These are phyloP conservation scores for Sterrhoptilus dennistouni DNA, from an alignment of 2,113 vertebrate genomes.

Conservation along the genomic window DNA sequence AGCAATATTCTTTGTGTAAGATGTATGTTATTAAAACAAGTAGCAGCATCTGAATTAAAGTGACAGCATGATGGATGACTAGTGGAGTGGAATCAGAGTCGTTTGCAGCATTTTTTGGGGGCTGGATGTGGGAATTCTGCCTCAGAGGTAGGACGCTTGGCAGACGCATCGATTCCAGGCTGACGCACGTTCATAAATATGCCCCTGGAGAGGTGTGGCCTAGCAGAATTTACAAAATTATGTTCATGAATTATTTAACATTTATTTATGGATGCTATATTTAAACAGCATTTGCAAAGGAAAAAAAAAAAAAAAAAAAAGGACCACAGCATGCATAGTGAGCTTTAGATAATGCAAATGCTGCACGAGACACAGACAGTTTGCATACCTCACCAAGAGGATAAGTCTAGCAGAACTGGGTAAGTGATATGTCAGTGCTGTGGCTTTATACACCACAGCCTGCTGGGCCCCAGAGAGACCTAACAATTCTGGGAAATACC, in stretches of 20 bases:
- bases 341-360: constrained; percentile 78
- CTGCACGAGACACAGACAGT: constrained; percentile 37
- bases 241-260: constrained; percentile 94
- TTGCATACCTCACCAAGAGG: constrained; percentile 43
- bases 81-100: constrained; percentile 79
- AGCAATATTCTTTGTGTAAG: constrained; percentile 88
- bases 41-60: constrained; percentile 95
- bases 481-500: constrained; percentile 31
- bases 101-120: constrained; percentile 74
- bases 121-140: constrained; percentile 83
- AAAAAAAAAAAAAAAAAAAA: neutral
- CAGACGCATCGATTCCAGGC: constrained; percentile 86
- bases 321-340: constrained; percentile 59
- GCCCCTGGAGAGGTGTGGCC: constrained; percentile 87
- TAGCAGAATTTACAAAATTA: constrained; percentile 85
- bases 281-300: constrained; percentile 77
- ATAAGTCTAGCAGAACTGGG: constrained; percentile 51
- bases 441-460: neutral
- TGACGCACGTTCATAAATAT: constrained; percentile 84
- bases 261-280: constrained; percentile 85
- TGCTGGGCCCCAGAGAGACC: neutral
- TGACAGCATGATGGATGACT: constrained; percentile 94
- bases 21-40: constrained; percentile 93
- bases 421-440: constrained; percentile 47
- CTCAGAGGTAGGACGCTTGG: constrained; percentile 78